phyloP scores from a whole-genome alignment of 2,797 vertebrate species.

The Mus minutoides region DNA sequence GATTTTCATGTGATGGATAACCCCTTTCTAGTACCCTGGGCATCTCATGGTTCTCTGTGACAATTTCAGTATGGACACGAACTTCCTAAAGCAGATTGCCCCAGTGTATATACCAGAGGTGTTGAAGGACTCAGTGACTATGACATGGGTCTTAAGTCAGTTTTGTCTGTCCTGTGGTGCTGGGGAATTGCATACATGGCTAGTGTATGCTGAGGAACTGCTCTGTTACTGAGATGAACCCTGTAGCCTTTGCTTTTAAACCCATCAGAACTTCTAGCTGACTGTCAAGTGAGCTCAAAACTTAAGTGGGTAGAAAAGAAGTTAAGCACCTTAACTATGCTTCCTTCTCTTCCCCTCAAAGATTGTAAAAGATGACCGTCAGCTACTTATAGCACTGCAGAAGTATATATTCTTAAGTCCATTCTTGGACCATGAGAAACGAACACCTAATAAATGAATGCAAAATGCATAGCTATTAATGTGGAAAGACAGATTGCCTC shows the following conservation, averaged over 20 bases:
- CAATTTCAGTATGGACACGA: neutral
- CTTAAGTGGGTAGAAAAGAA: conserved; percentile 40
- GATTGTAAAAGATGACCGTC: neutral
- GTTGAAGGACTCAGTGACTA: neutral
- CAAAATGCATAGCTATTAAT: neutral
- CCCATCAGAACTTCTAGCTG: conserved; percentile 35
- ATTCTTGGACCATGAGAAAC: conserved; percentile 65
- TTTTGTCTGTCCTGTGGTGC: neutral
- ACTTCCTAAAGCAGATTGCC: conserved; percentile 36
- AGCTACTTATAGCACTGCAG: neutral
- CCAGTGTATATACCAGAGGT: neutral
- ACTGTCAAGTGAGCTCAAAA: conserved; percentile 51
- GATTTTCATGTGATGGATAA: neutral
- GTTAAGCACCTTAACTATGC: conserved; percentile 32
- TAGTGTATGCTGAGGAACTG: neutral
- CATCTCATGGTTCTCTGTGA: neutral
- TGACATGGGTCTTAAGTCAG: conserved; percentile 45
- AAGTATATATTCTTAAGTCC: neutral
- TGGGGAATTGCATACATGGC: neutral
- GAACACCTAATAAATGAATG: neutral
- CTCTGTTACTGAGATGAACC: neutral
- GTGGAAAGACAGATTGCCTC: neutral
- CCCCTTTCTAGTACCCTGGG: neutral
- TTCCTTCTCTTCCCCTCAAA: conserved; percentile 47
- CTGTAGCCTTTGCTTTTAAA: neutral